Conservation (phyloP, 2,113 vertebrate species). For the Felis catus region DNA sequence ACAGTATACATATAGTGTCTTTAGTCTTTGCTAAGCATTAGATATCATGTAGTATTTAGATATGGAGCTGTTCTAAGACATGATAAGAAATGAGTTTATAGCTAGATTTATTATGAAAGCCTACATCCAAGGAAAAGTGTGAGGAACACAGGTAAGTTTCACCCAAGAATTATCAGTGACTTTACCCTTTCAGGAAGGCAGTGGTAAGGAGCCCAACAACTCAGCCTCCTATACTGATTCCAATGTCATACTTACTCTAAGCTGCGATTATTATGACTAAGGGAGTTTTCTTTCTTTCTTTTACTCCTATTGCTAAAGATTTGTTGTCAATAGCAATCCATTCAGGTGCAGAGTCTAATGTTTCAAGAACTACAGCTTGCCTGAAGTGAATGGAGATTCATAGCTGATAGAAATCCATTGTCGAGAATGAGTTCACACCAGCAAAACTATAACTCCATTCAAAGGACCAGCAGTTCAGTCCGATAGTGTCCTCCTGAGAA, state of each 20-base stretch:
- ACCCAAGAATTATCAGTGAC: neutral
- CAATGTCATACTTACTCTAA: neutral
- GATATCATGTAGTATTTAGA: neutral
- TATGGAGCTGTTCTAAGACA: neutral
- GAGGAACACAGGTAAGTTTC: neutral
- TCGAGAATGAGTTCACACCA: slow-evolving; percentile 60
- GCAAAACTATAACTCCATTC: slow-evolving; percentile 53
- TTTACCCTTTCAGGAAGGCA: neutral
- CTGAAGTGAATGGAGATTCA: slow-evolving; percentile 63
- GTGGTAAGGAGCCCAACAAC: neutral
- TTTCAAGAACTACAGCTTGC: slow-evolving; percentile 26
- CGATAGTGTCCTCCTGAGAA: slow-evolving; percentile 51
- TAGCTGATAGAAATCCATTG: slow-evolving; percentile 50
- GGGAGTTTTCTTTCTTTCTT: slow-evolving; percentile 8
- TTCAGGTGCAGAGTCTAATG: neutral
- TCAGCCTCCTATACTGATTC: neutral
- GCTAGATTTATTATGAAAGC: neutral
- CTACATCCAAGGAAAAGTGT: neutral
- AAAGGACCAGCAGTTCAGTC: slow-evolving; percentile 47
- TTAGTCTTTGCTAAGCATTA: neutral
- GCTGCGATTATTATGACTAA: neutral
- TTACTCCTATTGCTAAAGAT: slow-evolving; percentile 28
- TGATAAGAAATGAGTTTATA: neutral
- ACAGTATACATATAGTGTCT: neutral
- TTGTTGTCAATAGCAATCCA: slow-evolving; percentile 35